A percentile compares a stretch with the other conserved stretches of the same genome.
phyloP scores from a whole-genome alignment of 2,797 vertebrate species.

The Sebastes taczanowskii region DNA sequence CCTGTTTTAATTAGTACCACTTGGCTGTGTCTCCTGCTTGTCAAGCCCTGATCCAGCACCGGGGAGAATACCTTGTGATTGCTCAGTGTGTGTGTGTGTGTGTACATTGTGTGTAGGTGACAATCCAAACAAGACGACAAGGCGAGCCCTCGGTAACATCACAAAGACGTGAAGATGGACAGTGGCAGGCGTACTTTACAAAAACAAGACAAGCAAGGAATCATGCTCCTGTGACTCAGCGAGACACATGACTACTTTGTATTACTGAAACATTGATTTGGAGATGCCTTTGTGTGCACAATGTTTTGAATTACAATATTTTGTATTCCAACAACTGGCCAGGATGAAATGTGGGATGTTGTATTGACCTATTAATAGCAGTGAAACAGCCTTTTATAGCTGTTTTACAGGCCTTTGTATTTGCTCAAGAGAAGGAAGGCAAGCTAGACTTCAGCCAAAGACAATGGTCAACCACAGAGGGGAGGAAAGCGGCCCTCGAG shows the following conservation, averaged over 20 bases:
- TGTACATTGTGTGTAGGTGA: constrained; percentile 13
- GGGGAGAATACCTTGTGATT: constrained; percentile 33
- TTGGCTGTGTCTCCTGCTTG: constrained; percentile 41
- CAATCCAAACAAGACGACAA: constrained; percentile 14
- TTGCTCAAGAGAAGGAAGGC: constrained; percentile 10
- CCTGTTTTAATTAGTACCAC: constrained; percentile 73
- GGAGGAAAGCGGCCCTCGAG: constrained; percentile 33
- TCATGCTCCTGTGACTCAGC: not conserved
- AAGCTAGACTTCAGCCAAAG: constrained; percentile 29
- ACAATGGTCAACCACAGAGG: constrained; percentile 40
- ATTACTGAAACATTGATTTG: not conserved
- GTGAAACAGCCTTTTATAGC: not conserved
- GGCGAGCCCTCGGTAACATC: constrained; percentile 16
- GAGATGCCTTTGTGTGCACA: not conserved
- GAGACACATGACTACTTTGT: not conserved
- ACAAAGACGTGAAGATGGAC: constrained; percentile 8
- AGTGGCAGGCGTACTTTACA: not conserved
- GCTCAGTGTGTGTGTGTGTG: not conserved
- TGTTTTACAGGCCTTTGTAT: not conserved
- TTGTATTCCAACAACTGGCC: not conserved
- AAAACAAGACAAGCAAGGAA: constrained; percentile 11
- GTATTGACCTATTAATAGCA: not conserved
- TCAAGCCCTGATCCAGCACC: constrained; percentile 20
- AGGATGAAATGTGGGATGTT: not conserved
- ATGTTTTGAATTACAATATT: not conserved